Conservation (phyloP, 2,797 vertebrate genomes). For the Oophaga sylvatica region DNA sequence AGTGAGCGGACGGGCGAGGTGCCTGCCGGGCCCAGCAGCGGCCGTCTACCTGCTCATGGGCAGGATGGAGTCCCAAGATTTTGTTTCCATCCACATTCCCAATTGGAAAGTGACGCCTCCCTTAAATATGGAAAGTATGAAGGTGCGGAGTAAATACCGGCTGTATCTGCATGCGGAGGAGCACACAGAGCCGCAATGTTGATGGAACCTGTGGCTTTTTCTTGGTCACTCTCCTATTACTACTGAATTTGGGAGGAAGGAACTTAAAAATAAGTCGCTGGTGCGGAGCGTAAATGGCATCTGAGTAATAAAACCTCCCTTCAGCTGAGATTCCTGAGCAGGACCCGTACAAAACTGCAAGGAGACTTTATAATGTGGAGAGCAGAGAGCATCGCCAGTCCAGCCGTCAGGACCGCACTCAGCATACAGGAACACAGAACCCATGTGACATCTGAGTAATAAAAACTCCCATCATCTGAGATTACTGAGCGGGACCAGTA, state of each 20-base stretch:
- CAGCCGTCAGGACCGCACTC: neutral
- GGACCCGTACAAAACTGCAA: constrained; percentile 12
- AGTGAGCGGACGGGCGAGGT: constrained; percentile 10
- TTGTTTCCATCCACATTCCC: constrained; percentile 17
- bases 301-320: constrained; percentile 28
- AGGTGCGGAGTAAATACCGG: constrained; percentile 17
- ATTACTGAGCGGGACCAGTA: too few relatives aligned
- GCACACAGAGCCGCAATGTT: constrained; percentile 43
- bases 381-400: neutral
- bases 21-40: neutral
- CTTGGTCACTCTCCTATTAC: constrained; percentile 29
- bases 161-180: constrained; percentile 26
- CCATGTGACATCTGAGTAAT: too few relatives aligned
- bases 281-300: constrained; percentile 26
- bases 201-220: constrained; percentile 50
- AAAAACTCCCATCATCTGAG: too few relatives aligned
- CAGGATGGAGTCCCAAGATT: neutral
- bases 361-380: constrained; percentile 29
- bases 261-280: constrained; percentile 20
- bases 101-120: constrained; percentile 33
- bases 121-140: constrained; percentile 53
- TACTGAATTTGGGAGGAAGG: constrained; percentile 41
- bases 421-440: neutral
- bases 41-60: constrained; percentile 39
- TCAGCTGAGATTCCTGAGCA: constrained; percentile 36